These are phyloP conservation scores for Nemotelus nigrinus DNA, from an alignment of 2,888 invertebrate genomes.

Conservation along the genomic window DNA sequence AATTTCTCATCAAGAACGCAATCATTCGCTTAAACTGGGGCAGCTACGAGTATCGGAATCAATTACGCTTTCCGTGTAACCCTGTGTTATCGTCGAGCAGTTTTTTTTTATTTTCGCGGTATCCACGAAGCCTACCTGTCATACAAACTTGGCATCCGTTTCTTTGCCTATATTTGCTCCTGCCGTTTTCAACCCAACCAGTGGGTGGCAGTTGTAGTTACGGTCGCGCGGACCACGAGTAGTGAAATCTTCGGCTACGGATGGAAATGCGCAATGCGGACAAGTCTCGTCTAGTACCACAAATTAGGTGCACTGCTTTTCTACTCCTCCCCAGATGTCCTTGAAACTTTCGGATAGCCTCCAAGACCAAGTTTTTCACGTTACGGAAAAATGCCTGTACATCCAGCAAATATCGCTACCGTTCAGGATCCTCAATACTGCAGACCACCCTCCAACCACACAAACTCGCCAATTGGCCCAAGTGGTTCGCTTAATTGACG, in stretches of 20 bases:
- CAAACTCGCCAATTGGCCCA: constrained; percentile 4
- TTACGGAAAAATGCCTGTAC: background rate
- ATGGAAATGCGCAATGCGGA: constrained; percentile 54
- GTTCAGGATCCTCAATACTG: too few relatives aligned
- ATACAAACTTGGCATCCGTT: too few relatives aligned
- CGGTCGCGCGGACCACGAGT: constrained; percentile 15
- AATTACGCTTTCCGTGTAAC: too few relatives aligned
- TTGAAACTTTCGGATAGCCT: constrained; percentile 31
- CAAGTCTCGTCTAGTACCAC: constrained; percentile 42
- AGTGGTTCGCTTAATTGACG: constrained; percentile 4
- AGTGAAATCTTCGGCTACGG: constrained; percentile 2
- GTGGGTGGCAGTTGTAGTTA: background rate
- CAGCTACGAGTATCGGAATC: too few relatives aligned
- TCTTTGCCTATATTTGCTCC: too few relatives aligned
- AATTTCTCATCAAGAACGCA: constrained; percentile 13
- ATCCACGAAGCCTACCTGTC: too few relatives aligned
- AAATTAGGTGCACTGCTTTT: background rate
- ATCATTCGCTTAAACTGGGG: background rate
- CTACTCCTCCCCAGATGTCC: constrained; percentile 35
- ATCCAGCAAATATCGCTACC: background rate
- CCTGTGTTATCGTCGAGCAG: too few relatives aligned
- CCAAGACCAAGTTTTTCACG: background rate
- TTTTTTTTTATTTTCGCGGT: too few relatives aligned
- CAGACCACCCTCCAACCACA: background rate
- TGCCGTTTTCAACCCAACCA: background rate